Evolutionary conservation across 2,888 invertebrate genomes (phyloP).

Genomic region (Calameuta idolon): DNA sequence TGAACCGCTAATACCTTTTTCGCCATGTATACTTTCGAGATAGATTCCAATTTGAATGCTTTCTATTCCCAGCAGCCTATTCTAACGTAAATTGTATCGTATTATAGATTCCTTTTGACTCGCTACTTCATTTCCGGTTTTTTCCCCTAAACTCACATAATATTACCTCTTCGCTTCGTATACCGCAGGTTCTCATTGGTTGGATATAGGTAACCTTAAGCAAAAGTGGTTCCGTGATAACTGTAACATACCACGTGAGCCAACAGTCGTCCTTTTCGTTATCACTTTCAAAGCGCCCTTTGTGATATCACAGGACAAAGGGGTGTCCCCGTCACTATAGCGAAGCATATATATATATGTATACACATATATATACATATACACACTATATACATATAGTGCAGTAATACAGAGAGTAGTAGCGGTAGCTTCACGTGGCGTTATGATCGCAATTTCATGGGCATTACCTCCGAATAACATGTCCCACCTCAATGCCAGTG

Average conservation of each 20-base stretch:
- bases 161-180: background rate
- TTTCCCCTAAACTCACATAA: background rate
- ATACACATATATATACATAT: too few relatives aligned
- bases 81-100: background rate
- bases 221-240: background rate
- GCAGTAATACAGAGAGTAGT: background rate
- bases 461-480: background rate
- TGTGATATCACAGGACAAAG: background rate
- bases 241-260: background rate
- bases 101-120: background rate
- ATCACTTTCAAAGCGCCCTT: background rate
- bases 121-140: background rate
- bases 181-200: background rate
- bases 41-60: background rate
- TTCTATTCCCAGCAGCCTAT: background rate
- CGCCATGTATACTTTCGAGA: background rate
- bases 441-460: background rate
- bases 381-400: background rate
- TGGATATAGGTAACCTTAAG: background rate
- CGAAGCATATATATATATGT: background rate
- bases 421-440: background rate
- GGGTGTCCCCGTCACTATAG: background rate
- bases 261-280: background rate
- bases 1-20: too few relatives aligned
- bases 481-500: background rate